A percentile compares a stretch with the other conserved stretches of the same genome.
phyloP scores from a whole-genome alignment of 1,140 invertebrate genomes.

The Drosophila setifemur region DNA sequence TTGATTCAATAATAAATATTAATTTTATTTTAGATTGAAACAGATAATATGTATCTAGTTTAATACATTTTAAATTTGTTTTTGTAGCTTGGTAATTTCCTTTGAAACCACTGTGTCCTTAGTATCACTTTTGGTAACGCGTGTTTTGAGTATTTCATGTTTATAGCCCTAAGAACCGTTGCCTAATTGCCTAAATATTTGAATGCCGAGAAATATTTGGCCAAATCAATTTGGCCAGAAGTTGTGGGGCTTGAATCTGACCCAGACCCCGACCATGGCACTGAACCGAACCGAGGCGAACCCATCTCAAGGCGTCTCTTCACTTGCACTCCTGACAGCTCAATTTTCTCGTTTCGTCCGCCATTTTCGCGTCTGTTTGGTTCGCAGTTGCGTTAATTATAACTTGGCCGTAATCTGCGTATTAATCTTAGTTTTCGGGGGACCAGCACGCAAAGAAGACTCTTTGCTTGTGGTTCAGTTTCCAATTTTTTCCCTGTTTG shows the following conservation, averaged over 20 bases:
- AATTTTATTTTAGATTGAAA: too few relatives aligned
- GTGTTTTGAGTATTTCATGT: constrained; percentile 18
- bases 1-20: too few relatives aligned
- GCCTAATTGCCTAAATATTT: constrained; percentile 49
- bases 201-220: constrained; percentile 37
- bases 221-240: constrained; percentile 32
- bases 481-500: constrained; percentile 22
- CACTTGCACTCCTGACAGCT: constrained; percentile 61
- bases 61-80: too few relatives aligned
- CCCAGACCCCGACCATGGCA: constrained; percentile 10
- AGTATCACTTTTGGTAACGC: neutral
- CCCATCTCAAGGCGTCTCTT: constrained; percentile 46
- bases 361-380: neutral
- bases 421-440: constrained; percentile 61
- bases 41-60: too few relatives aligned
- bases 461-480: constrained; percentile 25
- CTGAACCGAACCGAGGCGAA: constrained; percentile 8
- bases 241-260: constrained; percentile 4
- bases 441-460: constrained; percentile 17
- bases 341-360: constrained; percentile 44
- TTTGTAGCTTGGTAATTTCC: too few relatives aligned
- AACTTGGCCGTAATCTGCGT: constrained; percentile 64
- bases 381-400: constrained; percentile 25
- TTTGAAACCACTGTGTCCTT: constrained; percentile 4
- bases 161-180: constrained; percentile 37